These are phyloP conservation scores for Lepidochrysops patricia DNA, from an alignment of 2,888 invertebrate genomes.

Conservation along the genomic window DNA sequence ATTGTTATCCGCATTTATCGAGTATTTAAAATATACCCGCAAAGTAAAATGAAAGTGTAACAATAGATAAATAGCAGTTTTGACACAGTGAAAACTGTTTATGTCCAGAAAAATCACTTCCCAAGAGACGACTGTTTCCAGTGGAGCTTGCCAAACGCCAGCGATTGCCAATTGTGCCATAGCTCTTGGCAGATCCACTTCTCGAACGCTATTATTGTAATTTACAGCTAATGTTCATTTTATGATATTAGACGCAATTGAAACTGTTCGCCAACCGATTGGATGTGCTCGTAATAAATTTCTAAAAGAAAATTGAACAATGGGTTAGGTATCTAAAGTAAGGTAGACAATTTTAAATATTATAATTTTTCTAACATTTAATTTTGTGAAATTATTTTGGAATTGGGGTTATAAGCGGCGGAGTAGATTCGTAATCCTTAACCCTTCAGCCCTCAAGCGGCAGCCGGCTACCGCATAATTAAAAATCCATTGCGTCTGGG, in stretches of 20 bases:
- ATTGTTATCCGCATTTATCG: too few relatives aligned
- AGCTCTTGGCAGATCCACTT: conserved; percentile 41
- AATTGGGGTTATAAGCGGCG: too few relatives aligned
- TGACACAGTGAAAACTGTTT: conserved; percentile 25
- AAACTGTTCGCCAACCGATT: neutral
- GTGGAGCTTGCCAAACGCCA: conserved; percentile 24
- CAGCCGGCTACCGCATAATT: too few relatives aligned
- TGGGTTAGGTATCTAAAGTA: too few relatives aligned
- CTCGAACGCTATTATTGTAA: conserved; percentile 20
- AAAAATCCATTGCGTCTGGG: too few relatives aligned
- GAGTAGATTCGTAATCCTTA: too few relatives aligned
- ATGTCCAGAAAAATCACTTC: conserved; percentile 28
- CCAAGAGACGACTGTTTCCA: conserved; percentile 28
- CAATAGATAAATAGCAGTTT: conserved; percentile 21
- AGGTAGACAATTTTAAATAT: too few relatives aligned
- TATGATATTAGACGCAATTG: conserved; percentile 4
- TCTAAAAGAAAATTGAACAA: too few relatives aligned
- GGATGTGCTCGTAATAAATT: neutral
- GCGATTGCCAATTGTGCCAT: conserved; percentile 43
- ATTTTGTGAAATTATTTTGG: too few relatives aligned
- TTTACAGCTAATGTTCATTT: conserved; percentile 11
- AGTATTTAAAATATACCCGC: too few relatives aligned
- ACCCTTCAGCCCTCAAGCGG: too few relatives aligned
- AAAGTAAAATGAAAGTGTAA: neutral
- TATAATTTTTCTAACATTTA: too few relatives aligned